Base-by-base conservation (phyloP, 2,797 vertebrate genomes). In the Coreius guichenoti region DNA sequence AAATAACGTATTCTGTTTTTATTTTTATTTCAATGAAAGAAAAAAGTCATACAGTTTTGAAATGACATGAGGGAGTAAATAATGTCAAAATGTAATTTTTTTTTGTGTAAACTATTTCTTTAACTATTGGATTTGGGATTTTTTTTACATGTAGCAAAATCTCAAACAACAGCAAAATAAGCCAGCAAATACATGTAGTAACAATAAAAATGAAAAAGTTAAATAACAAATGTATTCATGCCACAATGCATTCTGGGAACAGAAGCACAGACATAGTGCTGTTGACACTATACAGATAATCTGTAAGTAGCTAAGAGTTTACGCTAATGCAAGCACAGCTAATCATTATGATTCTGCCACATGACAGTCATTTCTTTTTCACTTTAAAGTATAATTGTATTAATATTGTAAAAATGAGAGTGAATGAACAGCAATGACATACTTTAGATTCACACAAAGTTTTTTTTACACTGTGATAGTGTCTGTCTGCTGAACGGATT, bases 291-390 rank as follows among this genome's bases (percentile, higher is more conserved):
- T 76, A 56, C 51, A 63, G 76, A 45, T 63, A 45, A 79, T 79
- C 76, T 63, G 5, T 63, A 78, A 61, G 56, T 45, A 79, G 76
- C 76, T 45, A 63, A 78, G 56, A 45, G 54, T 79, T 63, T 63
- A 45, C n/a, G 5, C 36, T 45, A 63, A 79, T 63, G 56, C 76
- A 43, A 63, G 76, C 39, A 29, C 39, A 63, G 39, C 76, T 63
- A 63, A 45, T 79, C n/a, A 79, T 45, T 78, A 63, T n/a, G n/a
- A 39, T 78, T 78, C 16, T 63, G 36, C 26, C 3, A 0, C 33
- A 12, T 78, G 49, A 56, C 51, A 76, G 51, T 58, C 49, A 58
- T 76, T 36, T 43, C 8, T 9, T 45, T 39, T 63, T 63, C 36
- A 29, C 16, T 29, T 45, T 63, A 26, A 61, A 21, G 56, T 19